Evolutionary conservation across 2,113 vertebrate species (phyloP).

Genomic region (Tichodroma muraria): DNA sequence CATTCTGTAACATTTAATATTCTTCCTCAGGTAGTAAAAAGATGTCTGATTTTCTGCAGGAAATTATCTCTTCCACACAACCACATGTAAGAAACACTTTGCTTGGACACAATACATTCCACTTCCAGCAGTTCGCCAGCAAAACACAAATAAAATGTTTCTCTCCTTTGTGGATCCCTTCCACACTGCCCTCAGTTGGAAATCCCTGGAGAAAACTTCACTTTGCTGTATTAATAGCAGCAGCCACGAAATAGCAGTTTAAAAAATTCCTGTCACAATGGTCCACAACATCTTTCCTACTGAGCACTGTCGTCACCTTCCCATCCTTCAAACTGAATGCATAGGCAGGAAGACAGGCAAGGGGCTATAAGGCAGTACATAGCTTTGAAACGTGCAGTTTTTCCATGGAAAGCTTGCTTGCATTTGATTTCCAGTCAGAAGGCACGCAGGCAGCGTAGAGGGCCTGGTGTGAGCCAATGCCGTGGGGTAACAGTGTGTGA

Average conservation of each 20-base stretch:
- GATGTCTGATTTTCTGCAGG: neutral
- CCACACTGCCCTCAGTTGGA: neutral
- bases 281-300: neutral
- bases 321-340: neutral
- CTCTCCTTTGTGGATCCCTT: neutral
- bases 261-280: neutral
- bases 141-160: neutral
- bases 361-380: accelerated
- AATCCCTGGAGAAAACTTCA: neutral
- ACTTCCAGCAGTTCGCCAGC: neutral
- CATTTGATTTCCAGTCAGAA: accelerated
- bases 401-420: neutral
- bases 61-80: neutral
- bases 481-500: accelerated
- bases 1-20: neutral
- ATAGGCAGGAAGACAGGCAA: neutral
- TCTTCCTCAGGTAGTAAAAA: neutral
- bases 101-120: neutral
- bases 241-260: neutral
- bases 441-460: accelerated
- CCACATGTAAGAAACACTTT: neutral
- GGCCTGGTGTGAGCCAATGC: neutral
- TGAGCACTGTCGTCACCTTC: accelerated
- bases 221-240: neutral
- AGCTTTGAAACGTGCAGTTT: neutral